phyloP scores from a whole-genome alignment of 1,140 invertebrate genomes.

The Lordiphosa stackelbergi region DNA sequence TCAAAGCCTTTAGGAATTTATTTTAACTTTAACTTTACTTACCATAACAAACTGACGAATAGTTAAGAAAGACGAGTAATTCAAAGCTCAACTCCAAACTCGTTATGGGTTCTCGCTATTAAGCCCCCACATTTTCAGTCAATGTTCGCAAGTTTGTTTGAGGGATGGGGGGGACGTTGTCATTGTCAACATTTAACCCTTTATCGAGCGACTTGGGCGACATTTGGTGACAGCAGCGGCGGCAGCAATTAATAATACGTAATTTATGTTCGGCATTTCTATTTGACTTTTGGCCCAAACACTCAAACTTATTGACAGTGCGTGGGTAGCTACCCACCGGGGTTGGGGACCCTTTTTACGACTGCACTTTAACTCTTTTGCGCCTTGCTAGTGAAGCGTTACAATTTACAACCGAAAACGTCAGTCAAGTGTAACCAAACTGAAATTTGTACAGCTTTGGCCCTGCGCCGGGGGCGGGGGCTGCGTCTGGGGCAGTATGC shows the following conservation, averaged over 20 bases:
- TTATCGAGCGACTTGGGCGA: constrained; percentile 40
- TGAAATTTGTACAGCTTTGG: background rate
- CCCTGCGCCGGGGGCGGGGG: background rate
- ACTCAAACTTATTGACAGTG: constrained; percentile 58
- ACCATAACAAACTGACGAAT: no score
- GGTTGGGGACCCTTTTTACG: constrained; percentile 26
- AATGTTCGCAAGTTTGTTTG: background rate
- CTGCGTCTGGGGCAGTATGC: constrained; percentile 11
- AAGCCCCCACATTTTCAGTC: no score
- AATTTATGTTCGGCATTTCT: constrained; percentile 68
- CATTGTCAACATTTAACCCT: constrained; percentile 69
- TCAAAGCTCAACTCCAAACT: no score
- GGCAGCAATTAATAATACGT: constrained; percentile 70
- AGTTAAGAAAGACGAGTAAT: no score
- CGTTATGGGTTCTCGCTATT: no score
- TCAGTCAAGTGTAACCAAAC: constrained; percentile 50
- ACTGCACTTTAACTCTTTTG: constrained; percentile 61
- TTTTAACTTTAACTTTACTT: no score
- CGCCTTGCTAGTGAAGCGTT: constrained; percentile 65
- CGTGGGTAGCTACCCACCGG: constrained; percentile 19
- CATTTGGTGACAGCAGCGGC: constrained; percentile 34
- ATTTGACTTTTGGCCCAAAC: constrained; percentile 65
- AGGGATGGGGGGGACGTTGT: constrained; percentile 10
- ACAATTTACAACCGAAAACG: constrained; percentile 61
- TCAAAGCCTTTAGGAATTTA: no score